Conservation (phyloP, 2,888 invertebrate species). For the Julus scanicus region DNA sequence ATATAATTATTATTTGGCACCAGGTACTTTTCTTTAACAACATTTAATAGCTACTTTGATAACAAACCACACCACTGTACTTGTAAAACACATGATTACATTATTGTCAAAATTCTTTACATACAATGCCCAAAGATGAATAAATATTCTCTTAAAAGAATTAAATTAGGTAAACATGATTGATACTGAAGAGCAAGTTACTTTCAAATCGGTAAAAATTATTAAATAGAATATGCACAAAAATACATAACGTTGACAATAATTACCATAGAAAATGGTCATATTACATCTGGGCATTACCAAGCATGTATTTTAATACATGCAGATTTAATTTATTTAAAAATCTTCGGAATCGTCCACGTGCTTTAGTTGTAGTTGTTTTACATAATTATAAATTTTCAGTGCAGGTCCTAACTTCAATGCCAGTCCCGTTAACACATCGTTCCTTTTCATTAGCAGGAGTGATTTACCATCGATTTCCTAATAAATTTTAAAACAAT, state of each 20-base stretch:
- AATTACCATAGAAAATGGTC: neutral
- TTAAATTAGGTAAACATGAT: neutral
- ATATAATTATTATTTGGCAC: too few species aligned
- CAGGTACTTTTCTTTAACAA: neutral
- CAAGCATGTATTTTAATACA: too few species aligned
- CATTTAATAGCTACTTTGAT: neutral
- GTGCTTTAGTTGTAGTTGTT: constrained; percentile 79
- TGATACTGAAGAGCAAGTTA: neutral
- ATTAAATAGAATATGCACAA: neutral
- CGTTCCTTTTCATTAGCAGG: constrained; percentile 82
- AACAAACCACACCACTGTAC: neutral
- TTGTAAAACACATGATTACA: neutral
- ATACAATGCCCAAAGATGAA: neutral
- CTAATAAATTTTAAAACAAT: constrained; percentile 67
- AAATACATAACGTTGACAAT: neutral
- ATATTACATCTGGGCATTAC: neutral
- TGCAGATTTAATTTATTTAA: constrained; percentile 8
- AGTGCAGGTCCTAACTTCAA: constrained; percentile 89
- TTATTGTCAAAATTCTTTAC: neutral
- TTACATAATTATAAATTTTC: constrained; percentile 83
- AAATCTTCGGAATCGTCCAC: constrained; percentile 47
- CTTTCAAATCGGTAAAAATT: neutral
- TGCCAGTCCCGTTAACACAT: constrained; percentile 83
- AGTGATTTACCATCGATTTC: constrained; percentile 92
- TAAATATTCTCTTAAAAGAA: neutral